phyloP scores from a whole-genome alignment of 2,113 vertebrate genomes.

The Phylloscopus whistleri region DNA sequence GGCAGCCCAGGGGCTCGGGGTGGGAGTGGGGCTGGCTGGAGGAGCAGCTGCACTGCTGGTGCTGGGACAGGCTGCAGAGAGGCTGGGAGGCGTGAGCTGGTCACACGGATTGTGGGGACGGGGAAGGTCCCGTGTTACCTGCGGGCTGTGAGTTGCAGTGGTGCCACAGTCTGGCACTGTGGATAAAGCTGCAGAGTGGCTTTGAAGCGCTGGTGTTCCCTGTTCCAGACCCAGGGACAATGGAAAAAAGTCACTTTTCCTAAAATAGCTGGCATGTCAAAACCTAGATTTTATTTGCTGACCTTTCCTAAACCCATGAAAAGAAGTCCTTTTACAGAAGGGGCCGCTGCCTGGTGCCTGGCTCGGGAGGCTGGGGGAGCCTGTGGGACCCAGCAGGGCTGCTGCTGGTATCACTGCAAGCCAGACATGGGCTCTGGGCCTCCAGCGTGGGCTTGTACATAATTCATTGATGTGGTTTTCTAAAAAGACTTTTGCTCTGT shows the following conservation, averaged over 20 bases:
- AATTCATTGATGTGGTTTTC: neutral
- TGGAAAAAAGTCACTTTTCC: neutral
- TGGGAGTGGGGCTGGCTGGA: neutral
- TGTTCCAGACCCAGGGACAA: neutral
- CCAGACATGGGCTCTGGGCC: neutral
- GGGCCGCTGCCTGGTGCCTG: rapidly evolving
- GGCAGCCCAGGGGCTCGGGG: neutral
- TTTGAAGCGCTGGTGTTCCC: neutral
- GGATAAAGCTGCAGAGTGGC: neutral
- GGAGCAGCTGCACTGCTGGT: no score
- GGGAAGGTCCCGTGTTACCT: neutral
- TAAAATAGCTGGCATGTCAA: neutral
- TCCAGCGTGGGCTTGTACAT: rapidly evolving
- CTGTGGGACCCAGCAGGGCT: rapidly evolving
- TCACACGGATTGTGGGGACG: rapidly evolving
- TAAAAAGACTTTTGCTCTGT: neutral
- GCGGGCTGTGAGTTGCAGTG: rapidly evolving
- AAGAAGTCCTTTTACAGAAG: neutral
- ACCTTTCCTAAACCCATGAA: neutral
- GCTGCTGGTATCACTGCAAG: neutral
- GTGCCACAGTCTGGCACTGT: rapidly evolving
- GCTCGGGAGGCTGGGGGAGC: rapidly evolving
- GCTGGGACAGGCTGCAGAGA: neutral
- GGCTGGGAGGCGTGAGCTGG: neutral
- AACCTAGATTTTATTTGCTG: neutral